These are phyloP conservation scores for Norana najaformis DNA, from an alignment of 2,888 invertebrate genomes.

Conservation along the genomic window DNA sequence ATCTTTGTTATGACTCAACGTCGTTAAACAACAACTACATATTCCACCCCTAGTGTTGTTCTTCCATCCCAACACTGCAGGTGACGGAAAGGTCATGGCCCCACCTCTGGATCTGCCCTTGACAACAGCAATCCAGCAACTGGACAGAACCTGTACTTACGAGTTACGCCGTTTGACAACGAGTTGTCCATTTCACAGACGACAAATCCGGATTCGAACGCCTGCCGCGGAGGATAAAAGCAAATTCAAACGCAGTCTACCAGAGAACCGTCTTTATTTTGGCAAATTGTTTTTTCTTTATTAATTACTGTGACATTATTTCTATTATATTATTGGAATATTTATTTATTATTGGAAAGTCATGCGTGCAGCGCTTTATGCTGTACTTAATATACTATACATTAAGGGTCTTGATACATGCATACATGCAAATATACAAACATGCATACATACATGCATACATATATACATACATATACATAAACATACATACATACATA, in stretches of 20 bases:
- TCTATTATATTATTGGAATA: neutral
- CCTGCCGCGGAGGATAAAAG: neutral
- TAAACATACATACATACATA: too few species aligned
- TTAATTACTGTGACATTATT: neutral
- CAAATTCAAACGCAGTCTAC: neutral
- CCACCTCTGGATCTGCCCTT: too few species aligned
- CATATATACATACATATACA: neutral
- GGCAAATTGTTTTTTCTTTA: neutral
- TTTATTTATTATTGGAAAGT: neutral
- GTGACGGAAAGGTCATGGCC: too few species aligned
- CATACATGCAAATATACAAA: too few species aligned
- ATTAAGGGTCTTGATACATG: neutral
- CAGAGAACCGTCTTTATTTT: neutral
- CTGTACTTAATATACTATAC: neutral
- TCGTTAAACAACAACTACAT: too few species aligned
- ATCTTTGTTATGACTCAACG: too few species aligned
- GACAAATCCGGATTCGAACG: neutral
- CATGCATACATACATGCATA: neutral
- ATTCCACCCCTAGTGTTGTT: too few species aligned
- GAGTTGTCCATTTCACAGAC: neutral
- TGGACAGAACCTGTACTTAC: neutral
- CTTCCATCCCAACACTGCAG: too few species aligned
- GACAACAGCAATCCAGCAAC: too few species aligned
- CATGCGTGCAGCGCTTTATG: neutral
- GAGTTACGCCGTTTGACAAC: neutral